Evolutionary conservation across 2,797 vertebrate species (phyloP).

Genomic region (Knipowitschia caucasica): DNA sequence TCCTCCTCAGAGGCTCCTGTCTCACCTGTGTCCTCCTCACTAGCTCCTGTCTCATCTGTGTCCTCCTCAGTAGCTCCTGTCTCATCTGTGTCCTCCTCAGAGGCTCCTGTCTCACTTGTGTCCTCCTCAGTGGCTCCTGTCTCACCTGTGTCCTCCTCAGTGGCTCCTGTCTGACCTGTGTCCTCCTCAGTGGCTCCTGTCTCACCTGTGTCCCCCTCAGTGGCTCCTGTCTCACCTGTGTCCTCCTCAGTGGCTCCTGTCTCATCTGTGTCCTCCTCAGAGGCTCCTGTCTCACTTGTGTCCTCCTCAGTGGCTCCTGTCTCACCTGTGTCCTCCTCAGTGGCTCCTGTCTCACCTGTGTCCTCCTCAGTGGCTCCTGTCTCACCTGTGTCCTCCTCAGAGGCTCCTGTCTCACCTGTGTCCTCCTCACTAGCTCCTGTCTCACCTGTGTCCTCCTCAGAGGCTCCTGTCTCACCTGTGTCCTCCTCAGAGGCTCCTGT

Average conservation of each 20-base stretch:
- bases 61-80: not conserved
- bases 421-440: too few relatives aligned
- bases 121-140: not conserved
- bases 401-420: too few relatives aligned
- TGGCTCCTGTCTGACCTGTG: too few relatives aligned
- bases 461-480: too few relatives aligned
- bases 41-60: conserved; percentile 34
- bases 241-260: not conserved
- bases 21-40: not conserved
- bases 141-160: too few relatives aligned
- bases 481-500: not conserved
- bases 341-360: too few relatives aligned
- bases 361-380: not conserved
- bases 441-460: too few relatives aligned
- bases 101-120: too few relatives aligned
- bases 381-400: too few relatives aligned
- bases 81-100: conserved; percentile 55
- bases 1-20: not conserved
- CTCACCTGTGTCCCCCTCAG: too few relatives aligned
- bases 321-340: conserved; percentile 55
- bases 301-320: not conserved
- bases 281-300: conserved; percentile 34
- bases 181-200: too few relatives aligned
- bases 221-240: too few relatives aligned
- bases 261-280: not conserved